These are phyloP conservation scores for Leucophenga maculata DNA, from an alignment of 2,888 invertebrate genomes.

Conservation along the genomic window DNA sequence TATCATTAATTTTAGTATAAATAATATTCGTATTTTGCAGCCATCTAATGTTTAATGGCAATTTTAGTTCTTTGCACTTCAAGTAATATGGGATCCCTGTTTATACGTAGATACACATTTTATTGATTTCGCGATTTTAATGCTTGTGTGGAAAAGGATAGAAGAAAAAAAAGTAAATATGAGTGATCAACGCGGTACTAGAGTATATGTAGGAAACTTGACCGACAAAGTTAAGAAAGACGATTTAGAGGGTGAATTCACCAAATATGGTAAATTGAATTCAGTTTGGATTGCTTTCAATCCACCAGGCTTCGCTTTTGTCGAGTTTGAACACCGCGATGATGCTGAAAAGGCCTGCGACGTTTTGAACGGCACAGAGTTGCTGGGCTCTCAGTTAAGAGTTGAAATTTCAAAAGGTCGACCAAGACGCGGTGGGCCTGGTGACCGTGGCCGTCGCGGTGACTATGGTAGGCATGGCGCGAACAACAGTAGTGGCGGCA, in stretches of 20 bases:
- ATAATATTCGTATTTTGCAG: too few relatives aligned
- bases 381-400: constrained; percentile 88
- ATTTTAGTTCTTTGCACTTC: too few relatives aligned
- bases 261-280: constrained; percentile 92
- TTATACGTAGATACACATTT: neutral
- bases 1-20: too few relatives aligned
- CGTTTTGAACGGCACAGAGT: constrained; percentile 88
- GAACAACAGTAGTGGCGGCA: constrained; percentile 72
- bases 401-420: constrained; percentile 90
- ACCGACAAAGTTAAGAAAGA: constrained; percentile 92
- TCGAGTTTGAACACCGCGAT: constrained; percentile 90
- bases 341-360: constrained; percentile 91
- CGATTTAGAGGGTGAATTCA: constrained; percentile 91
- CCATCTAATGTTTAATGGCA: too few relatives aligned
- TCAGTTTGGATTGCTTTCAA: constrained; percentile 94
- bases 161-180: constrained; percentile 49
- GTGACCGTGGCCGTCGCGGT: constrained; percentile 73
- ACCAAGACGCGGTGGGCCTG: constrained; percentile 79
- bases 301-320: constrained; percentile 94
- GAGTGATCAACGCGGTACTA: constrained; percentile 76
- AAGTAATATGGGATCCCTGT: too few relatives aligned
- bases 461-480: constrained; percentile 75
- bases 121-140: neutral
- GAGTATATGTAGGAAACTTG: constrained; percentile 92
- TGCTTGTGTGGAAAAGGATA: constrained; percentile 1